A percentile compares a stretch with the other conserved stretches of the same genome.
Evolutionary conservation across 2,888 invertebrate genomes (phyloP).

Genomic region (Drosophila anceps): DNA sequence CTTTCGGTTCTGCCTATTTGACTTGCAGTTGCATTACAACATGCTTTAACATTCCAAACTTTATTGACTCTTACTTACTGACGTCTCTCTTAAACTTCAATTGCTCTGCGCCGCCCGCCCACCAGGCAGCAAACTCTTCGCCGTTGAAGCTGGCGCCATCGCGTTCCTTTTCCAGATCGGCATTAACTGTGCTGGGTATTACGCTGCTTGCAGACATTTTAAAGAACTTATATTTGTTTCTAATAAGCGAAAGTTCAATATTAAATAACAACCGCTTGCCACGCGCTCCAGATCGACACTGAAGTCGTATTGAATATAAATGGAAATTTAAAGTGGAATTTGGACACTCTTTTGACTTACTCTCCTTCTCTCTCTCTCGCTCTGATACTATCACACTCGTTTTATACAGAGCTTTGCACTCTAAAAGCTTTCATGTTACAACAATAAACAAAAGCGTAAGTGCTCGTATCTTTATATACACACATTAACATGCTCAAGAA

Average conservation of each 20-base stretch:
- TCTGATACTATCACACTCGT: no score
- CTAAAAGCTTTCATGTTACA: conserved; percentile 2
- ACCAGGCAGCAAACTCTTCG: conserved; percentile 90
- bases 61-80: conserved; percentile 50
- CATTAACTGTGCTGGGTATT: conserved; percentile 86
- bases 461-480: background rate
- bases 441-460: background rate
- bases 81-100: conserved; percentile 55
- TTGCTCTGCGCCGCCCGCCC: conserved; percentile 90
- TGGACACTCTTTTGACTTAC: conserved; percentile 1
- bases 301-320: background rate
- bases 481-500: no score
- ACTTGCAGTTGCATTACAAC: background rate
- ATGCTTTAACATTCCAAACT: background rate
- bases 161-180: conserved; percentile 90
- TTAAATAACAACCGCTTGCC: conserved; percentile 6
- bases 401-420: conserved; percentile 1
- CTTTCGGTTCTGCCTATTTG: background rate
- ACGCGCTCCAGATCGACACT: conserved; percentile 26
- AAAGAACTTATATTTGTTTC: background rate
- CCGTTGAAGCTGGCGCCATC: conserved; percentile 89
- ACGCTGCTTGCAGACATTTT: conserved; percentile 57
- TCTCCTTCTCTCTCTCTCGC: background rate
- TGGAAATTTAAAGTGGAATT: background rate
- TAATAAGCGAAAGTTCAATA: background rate